These are phyloP conservation scores for Brachystomella parvula DNA, from an alignment of 1,140 invertebrate genomes.

Conservation along the genomic window DNA sequence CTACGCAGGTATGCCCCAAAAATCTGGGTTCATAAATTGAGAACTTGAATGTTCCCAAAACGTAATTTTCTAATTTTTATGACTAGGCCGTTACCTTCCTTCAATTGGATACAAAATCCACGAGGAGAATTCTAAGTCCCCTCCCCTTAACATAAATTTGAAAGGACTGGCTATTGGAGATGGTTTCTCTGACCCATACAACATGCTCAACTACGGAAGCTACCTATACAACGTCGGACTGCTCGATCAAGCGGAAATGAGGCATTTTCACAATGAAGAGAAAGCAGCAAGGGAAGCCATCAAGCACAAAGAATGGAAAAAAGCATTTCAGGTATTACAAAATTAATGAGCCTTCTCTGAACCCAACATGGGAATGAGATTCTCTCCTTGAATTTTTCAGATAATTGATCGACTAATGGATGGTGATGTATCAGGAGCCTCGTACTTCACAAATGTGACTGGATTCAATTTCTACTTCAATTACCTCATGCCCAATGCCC, in stretches of 20 bases:
- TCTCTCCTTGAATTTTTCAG: conserved; percentile 36
- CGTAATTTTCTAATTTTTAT: not conserved
- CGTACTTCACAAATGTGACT: conserved; percentile 48
- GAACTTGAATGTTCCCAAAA: not conserved
- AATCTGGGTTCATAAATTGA: not conserved
- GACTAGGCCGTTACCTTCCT: conserved; percentile 58
- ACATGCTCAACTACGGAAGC: conserved; percentile 46
- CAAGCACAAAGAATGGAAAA: not conserved
- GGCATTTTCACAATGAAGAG: conserved; percentile 43
- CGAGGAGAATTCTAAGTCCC: conserved; percentile 48
- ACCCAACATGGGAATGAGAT: not conserved
- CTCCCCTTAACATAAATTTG: conserved; percentile 23
- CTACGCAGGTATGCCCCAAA: conserved; percentile 51
- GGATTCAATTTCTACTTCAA: conserved; percentile 49
- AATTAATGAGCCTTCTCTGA: not conserved
- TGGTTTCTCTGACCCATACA: conserved; percentile 47
- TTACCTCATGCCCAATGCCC: conserved; percentile 39
- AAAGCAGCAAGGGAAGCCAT: conserved; percentile 31
- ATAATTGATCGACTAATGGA: conserved; percentile 47
- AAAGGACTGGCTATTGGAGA: conserved; percentile 49
- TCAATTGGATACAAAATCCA: conserved; percentile 67
- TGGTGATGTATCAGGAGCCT: conserved; percentile 44
- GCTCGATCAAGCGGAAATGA: conserved; percentile 43
- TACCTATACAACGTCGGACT: conserved; percentile 49
- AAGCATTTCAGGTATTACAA: not conserved